Base-by-base conservation (phyloP, 1,140 invertebrate genomes). In the Cotesia vestalis region DNA sequence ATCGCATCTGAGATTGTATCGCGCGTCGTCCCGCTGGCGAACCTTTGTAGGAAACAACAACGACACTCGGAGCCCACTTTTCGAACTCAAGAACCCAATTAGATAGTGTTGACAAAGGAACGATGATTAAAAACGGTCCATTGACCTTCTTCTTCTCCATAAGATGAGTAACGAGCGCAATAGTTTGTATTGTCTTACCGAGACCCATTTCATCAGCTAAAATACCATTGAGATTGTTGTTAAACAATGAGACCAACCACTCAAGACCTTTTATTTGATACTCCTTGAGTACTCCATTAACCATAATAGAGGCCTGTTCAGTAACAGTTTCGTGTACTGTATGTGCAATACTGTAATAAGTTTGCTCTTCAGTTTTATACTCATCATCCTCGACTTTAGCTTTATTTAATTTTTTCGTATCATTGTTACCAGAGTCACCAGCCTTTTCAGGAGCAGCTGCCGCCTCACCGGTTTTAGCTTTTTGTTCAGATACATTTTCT, bases 71-170 rank as follows among this genome's bases (percentile, higher is more conserved):
- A 4, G 97, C 95, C 98, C 98, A 99, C 85, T 98, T 98, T 83
- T 98, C 97, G 88, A 99, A 99, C 85, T 99, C 98, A 67, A 99
- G 85, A 76, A 97, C 93, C 98, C 98, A 99, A 90, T 99, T 99
- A 2, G 98, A 99, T 57, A 99, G 86, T 1, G 98, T 99, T 88
- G 97, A 99, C 51, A 99, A 87, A 0, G 98, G 98, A 4, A 99
- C 98, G 83, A 99, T 99, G 79, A 99, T 97, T 11, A 99, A 90
- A 85, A 94, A 99, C 0, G 98, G 98, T 4, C 98, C 98, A 86
- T 98, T 98, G 6, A 97, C 94, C 89, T 96, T 96, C 84, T 99
- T 99, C 78, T 93, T 94, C 85, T 99, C 98, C 95, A 99, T 99
- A 12, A 99, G 88, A 88, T 99, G 98, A 8, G 97, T 99, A 62